These are phyloP conservation scores for Lampris megalopsis DNA, from an alignment of 2,113 vertebrate genomes.

Conservation along the genomic window DNA sequence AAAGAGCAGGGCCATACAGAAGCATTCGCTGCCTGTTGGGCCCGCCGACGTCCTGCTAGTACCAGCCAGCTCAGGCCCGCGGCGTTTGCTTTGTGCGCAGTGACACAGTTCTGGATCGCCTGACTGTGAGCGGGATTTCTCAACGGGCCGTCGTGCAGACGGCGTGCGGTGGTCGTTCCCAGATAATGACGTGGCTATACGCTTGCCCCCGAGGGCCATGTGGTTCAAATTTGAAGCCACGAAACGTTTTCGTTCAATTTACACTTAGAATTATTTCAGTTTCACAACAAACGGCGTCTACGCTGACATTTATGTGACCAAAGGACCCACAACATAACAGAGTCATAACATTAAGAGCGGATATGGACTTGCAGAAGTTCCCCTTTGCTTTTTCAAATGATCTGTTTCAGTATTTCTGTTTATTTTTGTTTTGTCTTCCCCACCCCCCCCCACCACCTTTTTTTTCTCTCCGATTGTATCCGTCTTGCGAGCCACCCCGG, in stretches of 20 bases:
- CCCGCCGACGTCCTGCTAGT: slow-evolving; percentile 40
- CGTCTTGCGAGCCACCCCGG: too few species aligned
- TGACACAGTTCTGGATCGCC: slow-evolving; percentile 2
- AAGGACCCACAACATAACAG: not conserved
- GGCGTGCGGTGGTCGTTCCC: not conserved
- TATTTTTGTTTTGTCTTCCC: too few species aligned
- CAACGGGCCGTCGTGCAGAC: too few species aligned
- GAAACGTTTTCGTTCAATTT: slow-evolving; percentile 11
- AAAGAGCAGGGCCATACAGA: slow-evolving; percentile 60
- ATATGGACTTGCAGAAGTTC: not conserved
- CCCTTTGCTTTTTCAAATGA: not conserved
- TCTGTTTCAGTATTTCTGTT: not conserved
- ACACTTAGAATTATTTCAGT: not conserved
- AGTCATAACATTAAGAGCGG: not conserved
- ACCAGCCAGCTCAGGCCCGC: slow-evolving; percentile 35
- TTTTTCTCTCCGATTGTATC: too few species aligned
- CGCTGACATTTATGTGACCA: not conserved
- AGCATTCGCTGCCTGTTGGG: slow-evolving; percentile 49
- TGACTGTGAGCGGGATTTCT: not conserved
- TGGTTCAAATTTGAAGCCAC: slow-evolving; percentile 12
- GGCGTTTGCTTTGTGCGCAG: slow-evolving; percentile 21
- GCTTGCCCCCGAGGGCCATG: not conserved
- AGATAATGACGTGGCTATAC: slow-evolving; percentile 5
- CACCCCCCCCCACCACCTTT: too few species aligned
- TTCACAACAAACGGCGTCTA: not conserved